A percentile compares a stretch with the other conserved stretches of the same genome.
Conservation (phyloP, 2,888 invertebrate species). For the Epistrophella euchroma region DNA sequence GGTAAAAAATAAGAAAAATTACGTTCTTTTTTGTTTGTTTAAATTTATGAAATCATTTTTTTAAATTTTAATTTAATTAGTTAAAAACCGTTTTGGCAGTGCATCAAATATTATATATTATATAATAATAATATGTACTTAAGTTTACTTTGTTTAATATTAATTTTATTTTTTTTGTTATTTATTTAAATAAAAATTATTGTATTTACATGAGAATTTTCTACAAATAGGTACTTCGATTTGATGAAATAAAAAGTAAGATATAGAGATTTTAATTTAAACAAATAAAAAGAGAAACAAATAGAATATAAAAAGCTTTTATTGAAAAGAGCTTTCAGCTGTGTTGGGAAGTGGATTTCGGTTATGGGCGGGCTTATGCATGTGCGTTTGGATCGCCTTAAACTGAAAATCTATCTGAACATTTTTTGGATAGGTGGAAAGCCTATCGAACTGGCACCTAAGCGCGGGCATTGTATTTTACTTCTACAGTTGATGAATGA, state of each 20-base stretch:
- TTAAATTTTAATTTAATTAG: slow-evolving; percentile 75
- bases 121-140: slow-evolving; percentile 75
- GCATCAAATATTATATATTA: slow-evolving; percentile 77
- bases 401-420: too few relatives aligned
- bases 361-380: too few relatives aligned
- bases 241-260: slow-evolving; percentile 65
- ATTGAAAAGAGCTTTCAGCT: neutral
- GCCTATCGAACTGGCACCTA: too few relatives aligned
- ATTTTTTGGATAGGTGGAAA: too few relatives aligned
- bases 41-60: slow-evolving; percentile 43
- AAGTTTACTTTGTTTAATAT: slow-evolving; percentile 56
- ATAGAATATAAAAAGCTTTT: neutral
- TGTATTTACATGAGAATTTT: slow-evolving; percentile 70
- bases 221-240: slow-evolving; percentile 74
- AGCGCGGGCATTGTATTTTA: too few relatives aligned
- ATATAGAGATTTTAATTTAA: slow-evolving; percentile 16
- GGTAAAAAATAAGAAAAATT: slow-evolving; percentile 72
- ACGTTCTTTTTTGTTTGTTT: slow-evolving; percentile 50
- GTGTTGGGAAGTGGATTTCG: neutral
- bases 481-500: too few relatives aligned
- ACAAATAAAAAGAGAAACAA: neutral
- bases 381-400: too few relatives aligned
- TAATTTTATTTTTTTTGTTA: slow-evolving; percentile 38
- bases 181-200: slow-evolving; percentile 45
- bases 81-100: slow-evolving; percentile 79